Evolutionary conservation across 1,140 invertebrate genomes (phyloP), one percentile per base, ranked within the genome.

Genomic region (Caenorhabditis brenneri): DNA sequence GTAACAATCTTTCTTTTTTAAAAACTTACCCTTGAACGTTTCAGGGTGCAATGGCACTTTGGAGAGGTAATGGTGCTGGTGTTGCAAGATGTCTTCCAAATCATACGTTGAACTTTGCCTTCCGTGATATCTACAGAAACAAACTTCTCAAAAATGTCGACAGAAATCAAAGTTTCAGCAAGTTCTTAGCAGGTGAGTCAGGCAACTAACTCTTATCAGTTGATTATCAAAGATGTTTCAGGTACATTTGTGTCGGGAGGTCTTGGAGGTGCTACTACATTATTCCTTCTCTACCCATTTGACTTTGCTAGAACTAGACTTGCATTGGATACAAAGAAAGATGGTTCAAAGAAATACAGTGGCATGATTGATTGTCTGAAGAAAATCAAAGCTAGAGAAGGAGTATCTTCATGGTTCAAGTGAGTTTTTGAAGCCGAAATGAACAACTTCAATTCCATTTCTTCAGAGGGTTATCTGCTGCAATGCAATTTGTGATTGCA

Each of bases 151-250:
- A 93, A 83, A 94, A 94, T 86, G 94, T 96, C 84, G 94, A 95
- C 91, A 95, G 95, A 92, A 93, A 94, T 86, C 93, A 79, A 94
- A 95, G 88, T 95, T 95, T 93, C 94, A 94, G 93, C 93, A 93
- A 89, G n/a, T 95, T 95, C 88, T 95, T 96, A 91, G 91, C 93
- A 85, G 95, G 95, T 89, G 95, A 97, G 86, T 82, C 49, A 24
- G n/a, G 53, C 36, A 0, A 27, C 22, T 51, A 39, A 42, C 9
- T 24, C 74, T n/a, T 3, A 53, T 19, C 16, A 22, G 27, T 12
- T 80, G 6, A 74, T 42, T 36, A 19, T 15, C 7, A n/a, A 24
- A 9, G 15, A 27, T 33, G 36, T 78, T 87, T 65, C 79, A 86
- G 91, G 90, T 31, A 91, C 91, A 81, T 79, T 91, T 27, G 83